Evolutionary conservation across 2,797 vertebrate species (phyloP).

Genomic region (Siniperca undulata): DNA sequence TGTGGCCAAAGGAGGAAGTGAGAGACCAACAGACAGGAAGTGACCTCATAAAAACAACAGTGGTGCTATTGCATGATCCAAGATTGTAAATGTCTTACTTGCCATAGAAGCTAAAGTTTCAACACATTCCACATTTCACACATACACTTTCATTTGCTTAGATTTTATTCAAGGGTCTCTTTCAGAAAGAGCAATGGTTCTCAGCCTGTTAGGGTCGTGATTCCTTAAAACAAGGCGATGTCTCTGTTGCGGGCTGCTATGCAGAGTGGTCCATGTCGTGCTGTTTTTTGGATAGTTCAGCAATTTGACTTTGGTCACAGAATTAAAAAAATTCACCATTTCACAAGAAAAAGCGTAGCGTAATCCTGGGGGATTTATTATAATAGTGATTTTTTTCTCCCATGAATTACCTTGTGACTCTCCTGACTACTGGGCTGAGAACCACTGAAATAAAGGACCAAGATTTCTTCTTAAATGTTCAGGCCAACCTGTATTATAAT

Average conservation of each 20-base stretch:
- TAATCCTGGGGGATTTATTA: background rate
- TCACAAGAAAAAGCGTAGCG: conserved; percentile 1
- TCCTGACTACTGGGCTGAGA: conserved; percentile 46
- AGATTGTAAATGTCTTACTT: conserved; percentile 87
- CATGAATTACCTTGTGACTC: conserved; percentile 1
- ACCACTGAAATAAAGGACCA: conserved; percentile 33
- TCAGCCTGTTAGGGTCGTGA: conserved; percentile 22
- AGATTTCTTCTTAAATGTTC: conserved; percentile 13
- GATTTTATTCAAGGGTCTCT: conserved; percentile 27
- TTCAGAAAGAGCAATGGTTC: conserved; percentile 53
- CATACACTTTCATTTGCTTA: conserved; percentile 33
- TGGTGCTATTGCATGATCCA: conserved; percentile 96
- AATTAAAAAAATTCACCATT: background rate
- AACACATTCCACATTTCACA: conserved; percentile 37
- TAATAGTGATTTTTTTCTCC: background rate
- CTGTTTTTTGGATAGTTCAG: background rate
- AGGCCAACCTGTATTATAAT: conserved; percentile 42
- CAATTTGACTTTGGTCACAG: background rate
- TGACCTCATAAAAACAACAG: conserved; percentile 93
- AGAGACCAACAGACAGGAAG: conserved; percentile 79
- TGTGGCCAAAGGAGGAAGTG: conserved; percentile 95
- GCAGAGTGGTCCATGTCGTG: background rate
- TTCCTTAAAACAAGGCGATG: background rate
- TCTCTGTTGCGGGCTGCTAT: background rate
- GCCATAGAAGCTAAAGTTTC: conserved; percentile 62